Evolutionary conservation across 2,797 vertebrate genomes (phyloP).

Genomic region (Sebastes elongatus): DNA sequence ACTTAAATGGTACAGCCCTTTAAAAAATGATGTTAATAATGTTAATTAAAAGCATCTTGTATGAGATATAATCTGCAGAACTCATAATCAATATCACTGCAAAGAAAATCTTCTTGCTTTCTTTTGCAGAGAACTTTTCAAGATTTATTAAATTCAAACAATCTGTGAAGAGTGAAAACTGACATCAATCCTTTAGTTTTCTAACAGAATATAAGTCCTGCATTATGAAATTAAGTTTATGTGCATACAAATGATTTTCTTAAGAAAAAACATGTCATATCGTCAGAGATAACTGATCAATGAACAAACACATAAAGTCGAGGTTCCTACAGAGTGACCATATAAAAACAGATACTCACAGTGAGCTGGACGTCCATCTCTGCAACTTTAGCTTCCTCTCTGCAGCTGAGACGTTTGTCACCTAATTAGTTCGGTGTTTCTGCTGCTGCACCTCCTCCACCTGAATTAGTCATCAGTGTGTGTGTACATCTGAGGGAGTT

Average conservation of each 20-base stretch:
- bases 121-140: accelerated
- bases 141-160: too few relatives aligned
- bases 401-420: slow-evolving; percentile 26
- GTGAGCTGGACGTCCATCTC: slow-evolving; percentile 24
- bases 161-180: too few relatives aligned
- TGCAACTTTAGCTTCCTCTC: slow-evolving; percentile 39
- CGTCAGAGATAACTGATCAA: neutral
- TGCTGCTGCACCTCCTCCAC: slow-evolving; percentile 55
- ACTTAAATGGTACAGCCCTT: neutral
- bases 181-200: too few relatives aligned
- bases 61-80: neutral
- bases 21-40: neutral
- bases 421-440: slow-evolving; percentile 58
- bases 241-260: too few relatives aligned
- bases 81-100: too few relatives aligned
- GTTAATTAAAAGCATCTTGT: neutral
- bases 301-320: neutral
- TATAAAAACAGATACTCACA: slow-evolving; percentile 45
- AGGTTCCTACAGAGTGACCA: neutral
- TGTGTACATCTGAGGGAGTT: neutral
- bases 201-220: too few relatives aligned
- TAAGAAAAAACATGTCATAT: too few relatives aligned
- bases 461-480: slow-evolving; percentile 74
- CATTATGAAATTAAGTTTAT: too few relatives aligned
- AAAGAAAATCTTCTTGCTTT: too few relatives aligned